A percentile compares a stretch with the other conserved stretches of the same genome.
Evolutionary conservation across 2,113 vertebrate genomes (phyloP).

Genomic region (Pseudonaja textilis): DNA sequence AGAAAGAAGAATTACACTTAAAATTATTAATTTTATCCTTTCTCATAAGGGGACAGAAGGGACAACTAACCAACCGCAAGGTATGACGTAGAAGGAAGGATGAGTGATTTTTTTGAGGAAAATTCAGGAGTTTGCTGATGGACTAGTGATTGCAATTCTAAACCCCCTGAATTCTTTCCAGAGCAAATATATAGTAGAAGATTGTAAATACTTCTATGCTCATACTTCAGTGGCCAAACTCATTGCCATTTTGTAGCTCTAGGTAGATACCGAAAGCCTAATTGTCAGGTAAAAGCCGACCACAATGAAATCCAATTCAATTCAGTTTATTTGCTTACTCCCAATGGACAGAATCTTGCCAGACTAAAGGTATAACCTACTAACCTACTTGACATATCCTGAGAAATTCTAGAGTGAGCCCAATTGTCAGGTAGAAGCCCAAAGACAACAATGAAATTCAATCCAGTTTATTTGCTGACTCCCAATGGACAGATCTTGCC

Average conservation of each 20-base stretch:
- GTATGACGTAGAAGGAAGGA: not conserved
- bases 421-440: too few species aligned
- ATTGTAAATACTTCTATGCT: not conserved
- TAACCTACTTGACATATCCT: too few species aligned
- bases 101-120: not conserved
- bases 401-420: too few species aligned
- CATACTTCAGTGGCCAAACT: not conserved
- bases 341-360: not conserved
- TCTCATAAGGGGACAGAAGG: not conserved
- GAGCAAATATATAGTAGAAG: not conserved
- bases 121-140: conserved; percentile 6
- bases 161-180: not conserved
- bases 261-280: not conserved
- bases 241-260: not conserved
- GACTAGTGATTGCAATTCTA: not conserved
- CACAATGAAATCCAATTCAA: not conserved
- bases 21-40: not conserved
- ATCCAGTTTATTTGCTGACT: too few species aligned
- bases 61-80: not conserved
- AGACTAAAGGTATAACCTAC: too few species aligned
- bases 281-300: not conserved
- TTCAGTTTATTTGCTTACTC: not conserved
- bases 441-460: too few species aligned
- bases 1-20: not conserved
- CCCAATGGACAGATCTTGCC: too few species aligned